Conservation (phyloP, 2,888 invertebrate genomes). For the Drosophila borealis region DNA sequence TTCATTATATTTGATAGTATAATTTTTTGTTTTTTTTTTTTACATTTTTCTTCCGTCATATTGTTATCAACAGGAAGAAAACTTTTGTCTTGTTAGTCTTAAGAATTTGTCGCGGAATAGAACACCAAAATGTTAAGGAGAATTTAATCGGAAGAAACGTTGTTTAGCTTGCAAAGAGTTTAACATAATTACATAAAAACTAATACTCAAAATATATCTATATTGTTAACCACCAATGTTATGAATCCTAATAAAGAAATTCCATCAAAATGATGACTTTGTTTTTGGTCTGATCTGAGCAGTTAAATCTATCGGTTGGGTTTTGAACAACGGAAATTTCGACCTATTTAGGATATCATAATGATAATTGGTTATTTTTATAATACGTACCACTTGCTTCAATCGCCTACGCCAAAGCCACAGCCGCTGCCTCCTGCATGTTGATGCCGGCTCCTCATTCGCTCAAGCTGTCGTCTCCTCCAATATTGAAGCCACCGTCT, state of each 20-base stretch:
- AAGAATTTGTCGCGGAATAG: conserved; percentile 48
- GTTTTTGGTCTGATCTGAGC: too few species aligned
- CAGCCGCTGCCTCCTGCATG: too few species aligned
- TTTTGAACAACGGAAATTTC: too few species aligned
- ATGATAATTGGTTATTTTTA: too few species aligned
- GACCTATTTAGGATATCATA: too few species aligned
- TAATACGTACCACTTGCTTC: too few species aligned
- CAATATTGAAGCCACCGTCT: too few species aligned
- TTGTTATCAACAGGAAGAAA: conserved; percentile 30
- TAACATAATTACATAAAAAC: conserved; percentile 35
- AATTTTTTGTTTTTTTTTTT: conserved; percentile 19
- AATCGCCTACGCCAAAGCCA: too few species aligned
- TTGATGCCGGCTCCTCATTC: too few species aligned
- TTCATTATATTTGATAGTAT: conserved; percentile 30
- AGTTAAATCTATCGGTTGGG: too few species aligned
- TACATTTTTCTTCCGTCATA: too few species aligned
- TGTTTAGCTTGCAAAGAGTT: conserved; percentile 52
- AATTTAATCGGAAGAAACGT: conserved; percentile 35
- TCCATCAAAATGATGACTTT: conserved; percentile 14
- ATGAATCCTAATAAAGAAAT: conserved; percentile 51
- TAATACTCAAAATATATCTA: conserved; percentile 42
- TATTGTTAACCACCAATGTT: conserved; percentile 74
- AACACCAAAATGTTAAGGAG: conserved; percentile 55
- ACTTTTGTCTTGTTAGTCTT: conserved; percentile 58
- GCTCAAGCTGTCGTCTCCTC: too few species aligned